Evolutionary conservation across 2,797 vertebrate species (phyloP).

Genomic region (Malurus splendens): DNA sequence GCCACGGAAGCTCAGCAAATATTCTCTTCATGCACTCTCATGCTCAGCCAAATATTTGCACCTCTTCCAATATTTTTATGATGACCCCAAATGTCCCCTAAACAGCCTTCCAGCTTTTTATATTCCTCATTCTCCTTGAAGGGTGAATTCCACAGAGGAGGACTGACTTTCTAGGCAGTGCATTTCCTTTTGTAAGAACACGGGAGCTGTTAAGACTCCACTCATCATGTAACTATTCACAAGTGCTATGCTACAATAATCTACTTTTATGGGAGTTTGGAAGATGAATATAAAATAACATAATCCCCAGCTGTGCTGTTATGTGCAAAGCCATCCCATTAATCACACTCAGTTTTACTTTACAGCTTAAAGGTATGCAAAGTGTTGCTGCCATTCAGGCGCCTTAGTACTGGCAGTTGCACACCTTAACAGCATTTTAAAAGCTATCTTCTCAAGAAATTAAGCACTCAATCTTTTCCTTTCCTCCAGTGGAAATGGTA

Average conservation of each 20-base stretch:
- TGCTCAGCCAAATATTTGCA: not conserved
- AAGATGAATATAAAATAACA: slow-evolving; percentile 53
- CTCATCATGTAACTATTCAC: not conserved
- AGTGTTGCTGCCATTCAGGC: slow-evolving; percentile 12
- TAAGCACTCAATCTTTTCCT: slow-evolving; percentile 23
- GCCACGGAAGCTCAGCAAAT: not conserved
- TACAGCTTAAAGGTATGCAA: slow-evolving; percentile 16
- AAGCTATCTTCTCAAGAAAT: slow-evolving; percentile 40
- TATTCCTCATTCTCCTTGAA: not conserved
- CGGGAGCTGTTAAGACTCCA: not conserved
- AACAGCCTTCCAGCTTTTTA: not conserved
- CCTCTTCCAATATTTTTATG: not conserved
- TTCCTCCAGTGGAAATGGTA: slow-evolving; percentile 8
- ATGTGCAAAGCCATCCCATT: slow-evolving; percentile 31
- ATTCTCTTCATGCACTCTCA: not conserved
- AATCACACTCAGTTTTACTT: slow-evolving; percentile 47
- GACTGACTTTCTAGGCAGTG: not conserved
- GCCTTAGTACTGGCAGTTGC: not conserved
- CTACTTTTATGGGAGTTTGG: slow-evolving; percentile 52
- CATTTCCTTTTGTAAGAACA: not conserved
- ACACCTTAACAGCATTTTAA: slow-evolving; percentile 35
- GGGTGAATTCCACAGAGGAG: not conserved
- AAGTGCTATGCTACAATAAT: slow-evolving; percentile 32
- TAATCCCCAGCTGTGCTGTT: slow-evolving; percentile 45
- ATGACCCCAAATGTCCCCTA: not conserved